phyloP scores from a whole-genome alignment of 1,140 invertebrate species.

The Hycleus phaleratus region DNA sequence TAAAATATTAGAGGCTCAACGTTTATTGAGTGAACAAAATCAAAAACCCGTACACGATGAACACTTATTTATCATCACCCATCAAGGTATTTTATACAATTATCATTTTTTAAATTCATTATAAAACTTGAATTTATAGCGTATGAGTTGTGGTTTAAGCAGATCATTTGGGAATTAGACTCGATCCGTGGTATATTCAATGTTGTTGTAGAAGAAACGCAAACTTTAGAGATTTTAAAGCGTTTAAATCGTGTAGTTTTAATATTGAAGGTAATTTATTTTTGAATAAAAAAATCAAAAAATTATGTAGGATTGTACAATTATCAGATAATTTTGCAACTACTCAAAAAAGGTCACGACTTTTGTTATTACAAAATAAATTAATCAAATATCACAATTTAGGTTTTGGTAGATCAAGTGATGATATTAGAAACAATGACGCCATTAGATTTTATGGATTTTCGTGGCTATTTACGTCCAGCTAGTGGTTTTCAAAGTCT shows the following conservation, averaged over 20 bases:
- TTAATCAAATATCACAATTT: no score
- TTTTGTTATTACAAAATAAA: no score
- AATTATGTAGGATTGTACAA: no score
- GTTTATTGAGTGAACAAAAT: constrained; percentile 66
- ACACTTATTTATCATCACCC: constrained; percentile 94
- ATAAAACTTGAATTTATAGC: constrained; percentile 54
- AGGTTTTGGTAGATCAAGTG: constrained; percentile 95
- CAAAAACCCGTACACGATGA: constrained; percentile 85
- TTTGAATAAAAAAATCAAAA: no score
- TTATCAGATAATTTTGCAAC: no score
- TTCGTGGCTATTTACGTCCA: constrained; percentile 82
- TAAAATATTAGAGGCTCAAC: constrained; percentile 79
- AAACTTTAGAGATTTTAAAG: constrained; percentile 88
- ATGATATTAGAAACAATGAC: constrained; percentile 98
- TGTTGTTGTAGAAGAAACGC: constrained; percentile 78
- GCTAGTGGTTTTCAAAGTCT: constrained; percentile 97
- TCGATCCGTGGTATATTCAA: constrained; percentile 80
- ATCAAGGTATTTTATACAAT: constrained; percentile 70
- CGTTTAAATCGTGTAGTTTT: constrained; percentile 85
- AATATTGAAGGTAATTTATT: constrained; percentile 79
- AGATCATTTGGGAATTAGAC: constrained; percentile 95
- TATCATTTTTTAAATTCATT: neutral
- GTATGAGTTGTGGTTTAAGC: constrained; percentile 99
- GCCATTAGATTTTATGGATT: constrained; percentile 95
- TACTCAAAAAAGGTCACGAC: no score